A percentile compares a stretch with the other conserved stretches of the same genome.
Evolutionary conservation across 2,797 vertebrate genomes (phyloP).

Genomic region (Spizella passerina): DNA sequence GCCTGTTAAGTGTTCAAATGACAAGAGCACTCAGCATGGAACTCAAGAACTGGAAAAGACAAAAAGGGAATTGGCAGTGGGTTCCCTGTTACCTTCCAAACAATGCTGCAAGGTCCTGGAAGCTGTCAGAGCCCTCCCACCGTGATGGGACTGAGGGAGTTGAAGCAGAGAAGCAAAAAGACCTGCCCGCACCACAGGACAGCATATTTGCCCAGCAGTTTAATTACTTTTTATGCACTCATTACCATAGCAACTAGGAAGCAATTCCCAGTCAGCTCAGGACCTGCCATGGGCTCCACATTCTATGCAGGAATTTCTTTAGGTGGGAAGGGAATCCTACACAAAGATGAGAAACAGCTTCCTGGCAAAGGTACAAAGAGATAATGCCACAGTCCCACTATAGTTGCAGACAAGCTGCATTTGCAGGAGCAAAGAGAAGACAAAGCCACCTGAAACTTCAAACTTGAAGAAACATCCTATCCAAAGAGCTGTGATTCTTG

Average conservation of each 20-base stretch:
- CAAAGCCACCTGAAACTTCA: neutral
- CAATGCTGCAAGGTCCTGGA: neutral
- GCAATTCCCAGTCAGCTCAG: neutral
- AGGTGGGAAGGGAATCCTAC: neutral
- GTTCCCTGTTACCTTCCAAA: neutral
- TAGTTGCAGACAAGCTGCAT: neutral
- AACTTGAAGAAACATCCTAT: neutral
- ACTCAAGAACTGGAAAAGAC: neutral
- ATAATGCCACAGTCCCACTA: neutral
- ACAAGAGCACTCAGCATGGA: neutral
- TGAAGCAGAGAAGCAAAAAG: neutral
- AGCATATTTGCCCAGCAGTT: neutral
- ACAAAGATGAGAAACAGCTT: neutral
- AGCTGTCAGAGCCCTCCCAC: neutral
- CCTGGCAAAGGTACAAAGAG: neutral
- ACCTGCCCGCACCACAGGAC: neutral
- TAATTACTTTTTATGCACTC: neutral
- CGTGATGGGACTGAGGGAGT: neutral
- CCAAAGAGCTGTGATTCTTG: neutral
- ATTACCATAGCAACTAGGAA: constrained; percentile 8
- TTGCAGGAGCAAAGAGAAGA: neutral
- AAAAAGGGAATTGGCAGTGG: neutral
- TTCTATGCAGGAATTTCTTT: neutral
- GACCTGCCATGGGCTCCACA: neutral
- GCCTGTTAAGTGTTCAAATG: neutral